Conservation (phyloP, 2,797 vertebrate species). For the Falco novaeseelandiae region DNA sequence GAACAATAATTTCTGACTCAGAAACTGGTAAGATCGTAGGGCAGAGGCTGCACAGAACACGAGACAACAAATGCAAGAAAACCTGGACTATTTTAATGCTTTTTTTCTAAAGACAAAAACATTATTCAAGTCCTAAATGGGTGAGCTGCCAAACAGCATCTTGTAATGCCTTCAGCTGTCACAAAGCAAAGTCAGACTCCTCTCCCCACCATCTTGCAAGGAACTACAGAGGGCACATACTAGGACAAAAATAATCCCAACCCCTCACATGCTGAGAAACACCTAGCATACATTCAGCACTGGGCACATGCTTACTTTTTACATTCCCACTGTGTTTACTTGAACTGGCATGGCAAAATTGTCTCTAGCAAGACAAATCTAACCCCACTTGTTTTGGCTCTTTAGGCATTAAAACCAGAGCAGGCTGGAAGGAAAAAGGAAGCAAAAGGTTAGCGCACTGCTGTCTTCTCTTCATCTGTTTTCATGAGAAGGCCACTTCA, state of each 20-base stretch:
- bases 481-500: neutral
- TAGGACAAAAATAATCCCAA: neutral
- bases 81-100: neutral
- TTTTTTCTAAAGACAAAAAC: neutral
- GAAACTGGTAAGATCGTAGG: neutral
- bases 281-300: neutral
- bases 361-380: neutral
- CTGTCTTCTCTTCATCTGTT: neutral
- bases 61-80: neutral
- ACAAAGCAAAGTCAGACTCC: neutral
- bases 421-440: neutral
- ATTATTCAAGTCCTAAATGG: neutral
- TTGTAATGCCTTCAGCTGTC: neutral
- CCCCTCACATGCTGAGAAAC: neutral
- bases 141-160: neutral
- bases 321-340: neutral
- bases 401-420: neutral
- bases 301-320: neutral
- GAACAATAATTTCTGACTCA: neutral
- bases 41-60: neutral
- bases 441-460: neutral
- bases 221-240: neutral
- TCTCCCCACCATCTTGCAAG: neutral
- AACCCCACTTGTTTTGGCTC: neutral
- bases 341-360: neutral